Evolutionary conservation across 35 echinoderm and acorn worm species (phyloP).

Genomic region (Apostichopus japonicus): DNA sequence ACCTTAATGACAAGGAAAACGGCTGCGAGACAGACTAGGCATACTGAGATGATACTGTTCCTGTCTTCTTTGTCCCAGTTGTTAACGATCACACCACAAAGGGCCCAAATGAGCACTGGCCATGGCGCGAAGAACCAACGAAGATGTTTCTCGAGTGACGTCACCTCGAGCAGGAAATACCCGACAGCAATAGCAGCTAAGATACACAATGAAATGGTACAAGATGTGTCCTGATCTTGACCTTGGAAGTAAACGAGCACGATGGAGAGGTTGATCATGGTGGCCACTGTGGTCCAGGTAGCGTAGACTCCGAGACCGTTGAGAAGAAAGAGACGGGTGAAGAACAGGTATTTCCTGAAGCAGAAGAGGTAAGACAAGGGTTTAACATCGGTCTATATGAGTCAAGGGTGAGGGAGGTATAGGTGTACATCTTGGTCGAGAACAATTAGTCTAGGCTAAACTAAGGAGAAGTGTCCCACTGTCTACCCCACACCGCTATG

Average conservation of each 20-base stretch:
- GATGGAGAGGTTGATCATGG: slow-evolving; percentile 57
- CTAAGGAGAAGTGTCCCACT: too few relatives aligned
- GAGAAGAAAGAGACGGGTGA: slow-evolving; percentile 49
- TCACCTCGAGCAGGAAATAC: slow-evolving; percentile 51
- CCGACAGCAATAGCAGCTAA: slow-evolving; percentile 37
- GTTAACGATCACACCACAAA: not conserved
- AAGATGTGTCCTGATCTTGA: slow-evolving; percentile 16
- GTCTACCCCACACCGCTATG: too few relatives aligned
- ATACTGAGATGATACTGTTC: slow-evolving; percentile 7
- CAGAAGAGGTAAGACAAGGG: not conserved
- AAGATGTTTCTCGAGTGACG: slow-evolving; percentile 60
- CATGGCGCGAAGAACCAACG: slow-evolving; percentile 70
- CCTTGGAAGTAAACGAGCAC: slow-evolving; percentile 47
- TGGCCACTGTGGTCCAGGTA: slow-evolving; percentile 72
- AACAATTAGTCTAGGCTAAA: too few relatives aligned
- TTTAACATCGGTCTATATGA: too few relatives aligned
- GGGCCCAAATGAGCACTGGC: slow-evolving; percentile 63
- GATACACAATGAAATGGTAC: slow-evolving; percentile 58
- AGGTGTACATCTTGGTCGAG: too few relatives aligned
- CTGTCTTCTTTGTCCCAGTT: slow-evolving; percentile 9
- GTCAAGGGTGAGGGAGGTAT: too few relatives aligned
- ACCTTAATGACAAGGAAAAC: not conserved
- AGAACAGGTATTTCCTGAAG: slow-evolving; percentile 60
- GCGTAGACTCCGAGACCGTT: slow-evolving; percentile 78
- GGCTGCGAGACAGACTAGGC: not conserved